These are phyloP conservation scores for Chrysolina haemoptera DNA, from an alignment of 2,888 invertebrate genomes.

Conservation along the genomic window DNA sequence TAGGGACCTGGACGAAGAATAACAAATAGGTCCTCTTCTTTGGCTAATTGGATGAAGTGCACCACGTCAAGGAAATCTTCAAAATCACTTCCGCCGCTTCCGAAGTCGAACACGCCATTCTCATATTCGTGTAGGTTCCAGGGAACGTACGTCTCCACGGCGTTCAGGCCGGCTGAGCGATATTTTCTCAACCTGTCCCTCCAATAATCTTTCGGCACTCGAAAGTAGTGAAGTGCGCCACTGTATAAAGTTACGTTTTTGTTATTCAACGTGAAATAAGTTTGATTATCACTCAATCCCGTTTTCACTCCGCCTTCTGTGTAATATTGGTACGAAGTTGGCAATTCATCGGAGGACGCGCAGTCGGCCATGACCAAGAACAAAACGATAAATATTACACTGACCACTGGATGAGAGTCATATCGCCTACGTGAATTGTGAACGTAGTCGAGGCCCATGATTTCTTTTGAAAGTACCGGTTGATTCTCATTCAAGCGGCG, in stretches of 20 bases:
- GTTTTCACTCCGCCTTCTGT: conserved; percentile 61
- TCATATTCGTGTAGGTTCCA: conserved; percentile 71
- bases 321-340: conserved; percentile 66
- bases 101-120: conserved; percentile 72
- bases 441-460: too few species aligned
- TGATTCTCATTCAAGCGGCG: too few species aligned
- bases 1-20: conserved; percentile 91
- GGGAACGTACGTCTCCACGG: conserved; percentile 88
- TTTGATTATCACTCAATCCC: conserved; percentile 56
- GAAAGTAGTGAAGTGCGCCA: conserved; percentile 86
- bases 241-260: conserved; percentile 67
- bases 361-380: conserved; percentile 65
- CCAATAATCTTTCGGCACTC: conserved; percentile 85
- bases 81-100: conserved; percentile 74
- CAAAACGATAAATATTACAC: neutral
- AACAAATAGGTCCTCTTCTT: conserved; percentile 84
- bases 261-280: conserved; percentile 66
- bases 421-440: too few species aligned
- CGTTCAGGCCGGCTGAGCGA: conserved; percentile 87
- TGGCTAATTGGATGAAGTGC: conserved; percentile 80
- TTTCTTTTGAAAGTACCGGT: too few species aligned
- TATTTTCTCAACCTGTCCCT: conserved; percentile 82
- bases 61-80: conserved; percentile 73
- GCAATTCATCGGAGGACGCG: conserved; percentile 73
- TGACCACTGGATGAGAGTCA: neutral